Conservation (phyloP, 2,888 invertebrate genomes). For the Eulithis testata region DNA sequence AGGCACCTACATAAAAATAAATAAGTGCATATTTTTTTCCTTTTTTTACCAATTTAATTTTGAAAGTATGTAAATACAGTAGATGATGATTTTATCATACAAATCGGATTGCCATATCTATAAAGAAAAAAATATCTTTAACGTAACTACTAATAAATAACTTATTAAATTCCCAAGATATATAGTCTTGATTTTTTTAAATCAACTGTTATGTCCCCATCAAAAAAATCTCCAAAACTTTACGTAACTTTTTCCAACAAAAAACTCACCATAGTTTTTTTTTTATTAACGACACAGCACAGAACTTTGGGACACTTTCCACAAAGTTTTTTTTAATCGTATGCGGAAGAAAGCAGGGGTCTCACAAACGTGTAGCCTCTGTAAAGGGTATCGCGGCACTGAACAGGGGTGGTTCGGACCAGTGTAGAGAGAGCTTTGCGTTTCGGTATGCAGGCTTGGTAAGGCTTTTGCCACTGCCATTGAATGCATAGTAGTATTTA, state of each 20-base stretch:
- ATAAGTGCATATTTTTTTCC: too few relatives aligned
- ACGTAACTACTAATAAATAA: too few relatives aligned
- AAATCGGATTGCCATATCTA: too few relatives aligned
- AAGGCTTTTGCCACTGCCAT: conserved; percentile 22
- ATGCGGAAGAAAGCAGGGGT: conserved; percentile 2
- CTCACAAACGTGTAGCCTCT: conserved; percentile 31
- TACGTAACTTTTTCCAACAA: background rate
- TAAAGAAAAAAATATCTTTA: too few relatives aligned
- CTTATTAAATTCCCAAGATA: too few relatives aligned
- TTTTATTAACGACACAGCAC: conserved; percentile 16
- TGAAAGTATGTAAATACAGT: too few relatives aligned
- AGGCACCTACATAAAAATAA: too few relatives aligned
- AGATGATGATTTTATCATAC: too few relatives aligned
- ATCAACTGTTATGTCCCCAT: too few relatives aligned
- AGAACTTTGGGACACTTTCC: conserved; percentile 15
- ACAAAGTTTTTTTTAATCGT: conserved; percentile 29
- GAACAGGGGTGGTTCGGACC: conserved; percentile 9
- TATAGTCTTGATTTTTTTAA: too few relatives aligned
- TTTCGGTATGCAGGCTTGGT: conserved; percentile 40
- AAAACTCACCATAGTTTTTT: conserved; percentile 29
- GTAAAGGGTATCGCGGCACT: conserved; percentile 29
- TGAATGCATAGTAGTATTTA: background rate
- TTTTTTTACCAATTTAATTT: too few relatives aligned
- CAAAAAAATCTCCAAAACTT: too few relatives aligned
- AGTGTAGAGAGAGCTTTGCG: conserved; percentile 10